Conservation (phyloP, 2,797 vertebrate genomes). For the Coregonus suidteri region DNA sequence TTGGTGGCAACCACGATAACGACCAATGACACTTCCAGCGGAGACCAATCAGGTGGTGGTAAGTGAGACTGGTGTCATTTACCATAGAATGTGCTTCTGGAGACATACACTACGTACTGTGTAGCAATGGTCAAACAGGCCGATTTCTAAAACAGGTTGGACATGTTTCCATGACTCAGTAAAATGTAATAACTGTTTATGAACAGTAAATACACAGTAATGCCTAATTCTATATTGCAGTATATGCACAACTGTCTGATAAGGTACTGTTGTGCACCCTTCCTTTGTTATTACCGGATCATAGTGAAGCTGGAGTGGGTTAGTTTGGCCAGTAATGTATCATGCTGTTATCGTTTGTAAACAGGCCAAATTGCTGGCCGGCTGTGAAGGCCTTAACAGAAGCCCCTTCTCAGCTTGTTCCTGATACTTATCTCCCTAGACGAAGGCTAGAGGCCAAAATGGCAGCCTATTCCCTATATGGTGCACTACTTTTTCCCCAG, state of each 20-base stretch:
- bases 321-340: constrained; percentile 53
- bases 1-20: constrained; percentile 58
- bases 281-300: constrained; percentile 60
- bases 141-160: no score
- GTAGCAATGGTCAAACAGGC: no score
- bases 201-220: neutral
- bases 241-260: constrained; percentile 47
- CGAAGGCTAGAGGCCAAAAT: neutral
- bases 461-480: neutral
- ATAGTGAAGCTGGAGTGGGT: constrained; percentile 40
- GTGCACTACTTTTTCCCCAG: neutral
- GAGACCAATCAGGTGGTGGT: constrained; percentile 60
- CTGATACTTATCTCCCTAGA: constrained; percentile 54
- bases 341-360: constrained; percentile 52
- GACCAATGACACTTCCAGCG: constrained; percentile 48
- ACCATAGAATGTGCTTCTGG: neutral
- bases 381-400: constrained; percentile 22
- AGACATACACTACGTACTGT: no score
- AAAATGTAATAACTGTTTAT: no score
- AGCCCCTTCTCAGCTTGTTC: constrained; percentile 33
- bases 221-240: constrained; percentile 21
- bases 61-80: constrained; percentile 39
- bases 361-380: constrained; percentile 34
- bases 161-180: no score
- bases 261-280: constrained; percentile 43